Evolutionary conservation across 2,113 vertebrate genomes (phyloP), one percentile per base, ranked within the genome.

Genomic region (Nansenia antarctica): DNA sequence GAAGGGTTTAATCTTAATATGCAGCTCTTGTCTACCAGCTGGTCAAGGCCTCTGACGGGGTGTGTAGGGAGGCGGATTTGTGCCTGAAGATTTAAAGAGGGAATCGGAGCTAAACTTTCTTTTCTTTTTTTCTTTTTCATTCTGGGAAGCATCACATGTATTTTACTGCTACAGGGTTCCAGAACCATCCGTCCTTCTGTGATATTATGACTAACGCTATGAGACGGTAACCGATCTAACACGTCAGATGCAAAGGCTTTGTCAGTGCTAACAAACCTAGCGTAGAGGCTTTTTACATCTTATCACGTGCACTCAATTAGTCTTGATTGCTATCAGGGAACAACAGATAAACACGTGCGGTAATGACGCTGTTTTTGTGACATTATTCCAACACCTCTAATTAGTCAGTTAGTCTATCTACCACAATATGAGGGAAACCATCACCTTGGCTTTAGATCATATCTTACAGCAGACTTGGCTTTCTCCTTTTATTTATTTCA

Each of bases 281-380:
- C n/a, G 47, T 1, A 27, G 45, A 67, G 66, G 77, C 60, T 45
- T 24, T 39, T 69, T 45, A 29, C 55, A 22, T 81, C 76, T 55
- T 70, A 54, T 66, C 52, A 67, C 68, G 30, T 20, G 20, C 72
- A 72, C 58, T 72, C 63, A 53, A 65, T 82, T 85, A 76, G 81
- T 69, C 55, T 76, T 82, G 58, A 77, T 77, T 80, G 75, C 62
- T 53, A 66, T 37, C 70, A 34, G 39, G 60, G 49, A 70, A 77
- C 35, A 27, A 3, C 27, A 49, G 62, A 73, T 67, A 70, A 76
- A 76, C 58, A 72, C 45, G 66, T 73, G 72, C 60, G 1, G 20
- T 42, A 42, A 29, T 62, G 20, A 75, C 35, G 37, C 52, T 55
- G 64, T 74, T 75, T n/a, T 63, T 75, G 67, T 80, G 66, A 69